Evolutionary conservation across 2,888 invertebrate species (phyloP), one percentile per base, ranked within the genome.

Genomic region (Torymus aiolomorphi): DNA sequence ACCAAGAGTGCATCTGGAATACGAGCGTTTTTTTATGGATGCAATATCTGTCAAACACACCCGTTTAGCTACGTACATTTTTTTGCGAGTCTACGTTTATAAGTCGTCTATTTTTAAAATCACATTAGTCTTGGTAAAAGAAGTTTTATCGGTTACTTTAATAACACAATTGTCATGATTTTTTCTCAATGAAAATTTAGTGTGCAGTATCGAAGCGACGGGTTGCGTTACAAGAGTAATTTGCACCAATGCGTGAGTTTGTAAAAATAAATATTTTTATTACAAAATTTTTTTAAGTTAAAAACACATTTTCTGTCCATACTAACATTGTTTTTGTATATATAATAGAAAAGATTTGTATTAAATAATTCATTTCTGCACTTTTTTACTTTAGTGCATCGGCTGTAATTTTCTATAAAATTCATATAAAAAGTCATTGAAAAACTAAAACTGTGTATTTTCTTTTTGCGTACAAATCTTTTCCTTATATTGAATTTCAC

Each of bases 101-200:
- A 77, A 65, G 66, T 65, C 66, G 12, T 78, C 31, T 69, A 72
- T 57, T 78, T 76, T 69, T 59, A 67, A 74, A 78, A 75, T 59
- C 8, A 14, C 49, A 31, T 70, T 74, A 70, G 56, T 74, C 8
- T 73, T 70, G 61, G 65, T 74, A 76, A 59, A 77, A 77, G n/a
- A 42, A 66, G 54, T 76, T 80, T 83, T 81, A 83, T 82, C 81
- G 63, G 78, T 78, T 83, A 83, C 62, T 83, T 69, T 14, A 42
- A 42, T 42, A 42, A 8, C 42, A 42, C 42, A 8, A 42, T 42
- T 8, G 42, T 42, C 8, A 42, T 42, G 5, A 8, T 42, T 42
- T 42, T 42, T 42, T 42, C 42, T 42, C 42, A 8, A 5, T 42
- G 67, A 66, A 71, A 79, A 71, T 57, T 75, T 12, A 75, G 20